phyloP scores from a whole-genome alignment of 1,140 invertebrate genomes.

The Teleopsis dalmanni region DNA sequence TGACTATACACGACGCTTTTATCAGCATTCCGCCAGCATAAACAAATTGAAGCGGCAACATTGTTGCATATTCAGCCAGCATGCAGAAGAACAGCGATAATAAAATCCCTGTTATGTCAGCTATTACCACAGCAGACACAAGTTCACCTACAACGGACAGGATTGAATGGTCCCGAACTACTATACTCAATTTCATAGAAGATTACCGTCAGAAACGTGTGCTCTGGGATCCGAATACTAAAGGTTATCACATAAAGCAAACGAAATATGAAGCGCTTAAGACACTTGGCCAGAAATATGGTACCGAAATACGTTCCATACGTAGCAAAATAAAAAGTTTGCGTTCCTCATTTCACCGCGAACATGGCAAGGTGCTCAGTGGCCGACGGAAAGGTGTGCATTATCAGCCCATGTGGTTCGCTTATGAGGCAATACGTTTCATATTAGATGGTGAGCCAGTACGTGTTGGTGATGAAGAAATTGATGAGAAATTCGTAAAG shows the following conservation, averaged over 20 bases:
- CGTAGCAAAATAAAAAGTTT: constrained; percentile 40
- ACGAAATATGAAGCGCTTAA: constrained; percentile 41
- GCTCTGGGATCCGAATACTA: constrained; percentile 41
- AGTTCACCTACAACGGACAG: constrained; percentile 17
- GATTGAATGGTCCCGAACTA: constrained; percentile 40
- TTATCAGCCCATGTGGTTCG: constrained; percentile 43
- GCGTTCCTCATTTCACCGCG: constrained; percentile 39
- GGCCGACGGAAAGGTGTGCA: constrained; percentile 32
- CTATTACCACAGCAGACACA: background rate
- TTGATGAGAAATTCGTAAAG: constrained; percentile 4
- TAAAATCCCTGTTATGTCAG: background rate
- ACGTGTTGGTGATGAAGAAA: background rate
- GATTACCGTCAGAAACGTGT: constrained; percentile 36
- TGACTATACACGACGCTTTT: too few species aligned
- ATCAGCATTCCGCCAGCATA: too few species aligned
- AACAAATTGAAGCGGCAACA: too few species aligned
- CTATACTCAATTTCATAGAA: constrained; percentile 38
- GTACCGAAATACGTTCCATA: constrained; percentile 39
- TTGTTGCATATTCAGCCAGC: too few species aligned
- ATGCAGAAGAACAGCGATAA: background rate
- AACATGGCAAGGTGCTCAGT: constrained; percentile 38
- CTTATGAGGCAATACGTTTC: constrained; percentile 39
- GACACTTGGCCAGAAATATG: constrained; percentile 33
- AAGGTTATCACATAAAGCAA: constrained; percentile 41
- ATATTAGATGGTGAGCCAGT: constrained; percentile 33